Base-by-base conservation (phyloP, 2,888 invertebrate species). In the Metopia argyrocephala region DNA sequence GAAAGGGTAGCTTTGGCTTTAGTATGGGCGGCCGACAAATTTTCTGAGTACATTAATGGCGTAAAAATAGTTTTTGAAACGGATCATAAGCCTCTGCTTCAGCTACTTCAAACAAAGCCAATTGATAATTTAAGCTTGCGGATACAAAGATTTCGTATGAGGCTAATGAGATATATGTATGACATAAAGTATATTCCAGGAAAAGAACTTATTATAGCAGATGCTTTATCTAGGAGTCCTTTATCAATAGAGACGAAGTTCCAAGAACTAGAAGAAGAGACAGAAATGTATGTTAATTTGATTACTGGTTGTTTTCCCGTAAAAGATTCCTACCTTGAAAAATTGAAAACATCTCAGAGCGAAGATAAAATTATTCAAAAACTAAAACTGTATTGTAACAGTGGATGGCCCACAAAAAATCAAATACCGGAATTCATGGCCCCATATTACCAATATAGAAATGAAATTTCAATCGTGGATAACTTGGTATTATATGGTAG, bases 341-440 rank as follows among this genome's bases (percentile, higher is more conserved):
- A 70, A 15, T 70, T 70, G 5, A 54, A 62, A n/a, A 31, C 20
- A 28, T 31, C 50, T 27, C 62, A 71, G 38, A 65, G 52, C 12
- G n/a, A 57, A 15, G 66, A 73, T 23, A 15, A 18, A 38, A 21
- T 66, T 15, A 64, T 71, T 21, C 21, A 57, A 56, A n/a, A n/a
- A n/a, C n/a, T n/a, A n/a, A n/a, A n/a, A n/a, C 46, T 38, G 5
- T 38, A 71, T 3, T 2, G 50, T 31, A 38, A 46, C n/a, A n/a
- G n/a, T n/a, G n/a, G n/a, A n/a, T 78, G 73, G 71, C 61, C 66
- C 4, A 3, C 52, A 23, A 54, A 56, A n/a, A 52, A 73, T 20
- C 66, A 78, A 52, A 38, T 73, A 23, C 73, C 59, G 3, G 73
- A 73, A 27, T 52, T 56, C 38, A 78, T 78, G 78, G 7, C 59